These are phyloP conservation scores for Pseudocheirus occidentalis DNA, from an alignment of 2,797 vertebrate genomes.

Conservation along the genomic window DNA sequence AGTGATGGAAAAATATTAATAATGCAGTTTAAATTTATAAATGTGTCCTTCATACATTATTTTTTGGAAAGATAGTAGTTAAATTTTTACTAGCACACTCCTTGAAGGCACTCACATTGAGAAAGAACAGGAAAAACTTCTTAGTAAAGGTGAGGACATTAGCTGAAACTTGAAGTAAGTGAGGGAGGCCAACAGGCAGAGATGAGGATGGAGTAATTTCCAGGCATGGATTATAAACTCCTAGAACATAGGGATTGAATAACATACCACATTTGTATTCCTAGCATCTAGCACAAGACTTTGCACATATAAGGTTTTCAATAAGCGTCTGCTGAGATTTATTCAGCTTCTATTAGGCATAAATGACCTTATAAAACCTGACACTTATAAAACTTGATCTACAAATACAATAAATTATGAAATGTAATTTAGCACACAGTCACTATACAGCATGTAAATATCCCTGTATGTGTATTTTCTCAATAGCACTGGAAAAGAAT, in stretches of 20 bases:
- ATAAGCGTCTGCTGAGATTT: conserved; percentile 51
- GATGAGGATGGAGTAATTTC: background rate
- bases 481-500: background rate
- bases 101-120: background rate
- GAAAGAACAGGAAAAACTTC: background rate
- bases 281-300: conserved; percentile 45
- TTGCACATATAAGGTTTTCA: conserved; percentile 22
- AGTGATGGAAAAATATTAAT: background rate
- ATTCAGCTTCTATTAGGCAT: background rate
- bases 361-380: background rate
- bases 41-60: background rate
- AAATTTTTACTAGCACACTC: background rate
- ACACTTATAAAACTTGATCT: background rate
- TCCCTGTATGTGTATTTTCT: background rate
- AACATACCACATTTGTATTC: conserved; percentile 4
- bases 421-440: background rate
- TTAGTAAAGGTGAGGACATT: background rate
- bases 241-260: background rate
- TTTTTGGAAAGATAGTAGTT: background rate
- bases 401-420: background rate
- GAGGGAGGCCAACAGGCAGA: background rate
- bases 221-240: background rate
- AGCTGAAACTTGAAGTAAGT: background rate
- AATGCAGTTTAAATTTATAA: background rate
- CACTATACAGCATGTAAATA: background rate